A percentile compares a stretch with the other conserved stretches of the same genome.
These are phyloP conservation scores for Lichenostomus cassidix DNA, from an alignment of 2,113 vertebrate genomes.

Conservation along the genomic window DNA sequence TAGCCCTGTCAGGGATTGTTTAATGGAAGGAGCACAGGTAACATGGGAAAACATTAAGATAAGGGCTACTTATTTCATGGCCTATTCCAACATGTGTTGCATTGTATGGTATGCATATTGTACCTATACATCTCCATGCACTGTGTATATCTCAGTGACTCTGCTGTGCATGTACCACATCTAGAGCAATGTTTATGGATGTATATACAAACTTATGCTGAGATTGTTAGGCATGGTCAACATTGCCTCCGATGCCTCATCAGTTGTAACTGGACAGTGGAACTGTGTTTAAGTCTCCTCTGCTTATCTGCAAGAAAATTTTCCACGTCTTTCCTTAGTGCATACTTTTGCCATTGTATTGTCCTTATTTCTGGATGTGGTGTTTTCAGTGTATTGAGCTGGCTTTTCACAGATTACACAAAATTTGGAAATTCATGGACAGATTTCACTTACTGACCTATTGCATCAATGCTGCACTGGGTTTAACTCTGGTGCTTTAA, in stretches of 20 bases:
- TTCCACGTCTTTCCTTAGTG: not conserved
- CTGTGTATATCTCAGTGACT: not conserved
- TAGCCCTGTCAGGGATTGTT: not conserved
- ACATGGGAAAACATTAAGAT: not conserved
- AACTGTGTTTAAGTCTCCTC: not conserved
- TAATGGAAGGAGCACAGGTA: not conserved
- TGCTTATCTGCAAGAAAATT: not conserved
- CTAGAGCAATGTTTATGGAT: not conserved
- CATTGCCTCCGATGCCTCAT: not conserved
- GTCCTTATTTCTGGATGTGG: not conserved
- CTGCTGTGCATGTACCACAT: not conserved
- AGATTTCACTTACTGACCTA: not conserved
- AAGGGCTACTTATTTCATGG: not conserved
- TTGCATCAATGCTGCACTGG: not conserved
- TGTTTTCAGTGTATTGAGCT: not conserved
- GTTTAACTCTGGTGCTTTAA: not conserved
- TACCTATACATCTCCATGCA: not conserved
- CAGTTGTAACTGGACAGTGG: not conserved
- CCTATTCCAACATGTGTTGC: not conserved
- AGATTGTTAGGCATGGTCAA: not conserved
- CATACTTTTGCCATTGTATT: not conserved
- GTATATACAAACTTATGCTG: not conserved
- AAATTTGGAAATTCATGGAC: not conserved
- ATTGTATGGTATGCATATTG: not conserved
- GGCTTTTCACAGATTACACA: not conserved